These are phyloP conservation scores for Paralinhomoeus sp. DNA, from an alignment of 2,888 invertebrate species.

Conservation along the genomic window DNA sequence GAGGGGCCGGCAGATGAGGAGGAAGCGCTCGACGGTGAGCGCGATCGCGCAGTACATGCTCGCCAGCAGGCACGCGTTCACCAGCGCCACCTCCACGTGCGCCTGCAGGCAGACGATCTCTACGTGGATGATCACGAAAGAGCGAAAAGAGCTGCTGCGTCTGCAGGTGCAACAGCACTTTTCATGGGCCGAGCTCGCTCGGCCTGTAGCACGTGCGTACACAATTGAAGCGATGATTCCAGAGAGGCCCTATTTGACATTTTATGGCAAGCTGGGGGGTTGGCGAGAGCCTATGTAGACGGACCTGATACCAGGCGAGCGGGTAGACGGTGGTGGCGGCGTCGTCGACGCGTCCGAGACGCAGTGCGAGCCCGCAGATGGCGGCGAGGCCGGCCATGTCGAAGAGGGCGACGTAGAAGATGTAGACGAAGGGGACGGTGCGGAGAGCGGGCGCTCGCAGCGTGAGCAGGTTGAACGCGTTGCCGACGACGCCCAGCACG, in stretches of 20 bases:
- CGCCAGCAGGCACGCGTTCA: slow-evolving; percentile 39
- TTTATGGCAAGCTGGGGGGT: too few species aligned
- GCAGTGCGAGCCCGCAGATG: slow-evolving; percentile 29
- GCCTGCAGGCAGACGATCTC: slow-evolving; percentile 46
- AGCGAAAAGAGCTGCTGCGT: too few species aligned
- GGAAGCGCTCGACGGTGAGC: slow-evolving; percentile 19
- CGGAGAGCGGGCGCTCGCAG: slow-evolving; percentile 51
- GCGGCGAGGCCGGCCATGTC: slow-evolving; percentile 46
- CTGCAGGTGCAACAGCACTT: too few species aligned
- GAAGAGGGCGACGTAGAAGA: slow-evolving; percentile 49
- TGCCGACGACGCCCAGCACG: slow-evolving; percentile 48
- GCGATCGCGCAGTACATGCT: slow-evolving; percentile 20
- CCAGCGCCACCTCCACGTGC: slow-evolving; percentile 45
- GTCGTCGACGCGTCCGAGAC: background rate
- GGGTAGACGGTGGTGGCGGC: slow-evolving; percentile 13
- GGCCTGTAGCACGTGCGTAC: too few species aligned
- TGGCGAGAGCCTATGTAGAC: too few species aligned
- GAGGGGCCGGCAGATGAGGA: slow-evolving; percentile 3
- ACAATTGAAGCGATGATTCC: too few species aligned
- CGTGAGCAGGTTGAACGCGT: slow-evolving; percentile 51
- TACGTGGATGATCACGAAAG: too few species aligned
- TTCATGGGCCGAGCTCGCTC: too few species aligned
- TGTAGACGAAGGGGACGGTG: slow-evolving; percentile 54
- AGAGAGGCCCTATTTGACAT: too few species aligned
- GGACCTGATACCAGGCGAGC: slow-evolving; percentile 10